Evolutionary conservation across 2,797 vertebrate species (phyloP), one percentile per base, ranked within the genome.

Genomic region (Ataeniobius toweri): DNA sequence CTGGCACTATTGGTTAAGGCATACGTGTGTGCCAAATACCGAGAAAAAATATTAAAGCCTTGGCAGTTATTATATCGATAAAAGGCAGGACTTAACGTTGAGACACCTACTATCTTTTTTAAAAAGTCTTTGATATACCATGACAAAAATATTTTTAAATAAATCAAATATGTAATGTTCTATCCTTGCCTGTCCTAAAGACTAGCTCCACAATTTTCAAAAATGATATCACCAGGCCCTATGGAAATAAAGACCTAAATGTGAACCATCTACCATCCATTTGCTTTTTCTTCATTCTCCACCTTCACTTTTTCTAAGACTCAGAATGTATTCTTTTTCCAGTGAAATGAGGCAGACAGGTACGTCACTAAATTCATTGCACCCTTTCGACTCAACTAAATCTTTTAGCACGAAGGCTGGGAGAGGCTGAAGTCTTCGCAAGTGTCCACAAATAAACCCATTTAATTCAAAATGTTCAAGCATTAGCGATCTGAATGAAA

Each of bases 321-420:
- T 67, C 20, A 39, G 8, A 41, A 3, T 22, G 36, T 41, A 24
- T 24, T 65, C 7, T 39, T 41, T 67, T 41, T 31, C 36, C 50
- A 26, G 78, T 68, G 46, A 2, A 74, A 56, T 69, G 39, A 22
- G n/a, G 74, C 59, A 5, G 46, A 84, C 50, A 83, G 82, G 83
- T 89, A 75, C 39, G 50, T 65, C 79, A 59, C 68, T 77, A 48
- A 16, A 41, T 71, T 80, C 24, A 46, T 74, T 76, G 80, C 77
- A 75, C 79, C 63, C 74, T 83, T 79, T 71, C 67, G 61, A 73
- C 82, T 80, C 72, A 63, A 69, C 22, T 86, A 71, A 86, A 88
- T 79, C 82, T 55, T 72, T 86, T 84, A 84, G 71, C 48, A 6
- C 70, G 13, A 67, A 36, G 59, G 68, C 75, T 41, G 50, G 61